Evolutionary conservation across 2,888 invertebrate species (phyloP).

Genomic region (Allacma fusca): DNA sequence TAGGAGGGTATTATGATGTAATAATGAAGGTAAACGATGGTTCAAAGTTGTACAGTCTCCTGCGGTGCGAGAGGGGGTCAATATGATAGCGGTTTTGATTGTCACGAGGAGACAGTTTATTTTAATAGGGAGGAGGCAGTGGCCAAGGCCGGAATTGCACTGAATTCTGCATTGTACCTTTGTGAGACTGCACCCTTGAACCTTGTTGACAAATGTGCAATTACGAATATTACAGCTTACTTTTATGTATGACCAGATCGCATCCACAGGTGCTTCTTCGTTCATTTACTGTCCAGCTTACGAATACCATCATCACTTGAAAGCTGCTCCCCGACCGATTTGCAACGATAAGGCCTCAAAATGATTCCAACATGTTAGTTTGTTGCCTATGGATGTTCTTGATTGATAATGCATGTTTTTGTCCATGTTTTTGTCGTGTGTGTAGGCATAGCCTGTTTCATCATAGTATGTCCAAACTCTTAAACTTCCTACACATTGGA

Average conservation of each 20-base stretch:
- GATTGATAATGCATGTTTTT: not conserved
- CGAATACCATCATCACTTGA: slow-evolving; percentile 11
- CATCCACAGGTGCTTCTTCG: slow-evolving; percentile 21
- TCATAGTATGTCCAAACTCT: too few species aligned
- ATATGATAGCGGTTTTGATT: too few species aligned
- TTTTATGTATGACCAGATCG: slow-evolving; percentile 8
- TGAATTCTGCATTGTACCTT: too few species aligned
- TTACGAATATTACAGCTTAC: not conserved
- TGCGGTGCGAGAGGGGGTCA: too few species aligned
- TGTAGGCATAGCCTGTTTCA: too few species aligned
- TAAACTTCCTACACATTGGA: too few species aligned
- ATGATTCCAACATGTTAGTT: slow-evolving; percentile 32
- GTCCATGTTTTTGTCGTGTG: not conserved
- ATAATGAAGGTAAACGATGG: too few species aligned
- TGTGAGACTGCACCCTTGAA: not conserved
- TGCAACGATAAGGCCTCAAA: slow-evolving; percentile 17
- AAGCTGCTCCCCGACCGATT: not conserved
- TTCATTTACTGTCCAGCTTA: not conserved
- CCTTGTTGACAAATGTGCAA: not conserved
- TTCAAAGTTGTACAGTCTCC: too few species aligned
- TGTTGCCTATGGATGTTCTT: slow-evolving; percentile 23
- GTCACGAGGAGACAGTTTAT: too few species aligned
- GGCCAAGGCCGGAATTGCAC: too few species aligned
- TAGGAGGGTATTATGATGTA: too few species aligned
- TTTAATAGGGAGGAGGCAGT: too few species aligned